Evolutionary conservation across 2,113 vertebrate genomes (phyloP).

Genomic region (Macquaria ambigua): DNA sequence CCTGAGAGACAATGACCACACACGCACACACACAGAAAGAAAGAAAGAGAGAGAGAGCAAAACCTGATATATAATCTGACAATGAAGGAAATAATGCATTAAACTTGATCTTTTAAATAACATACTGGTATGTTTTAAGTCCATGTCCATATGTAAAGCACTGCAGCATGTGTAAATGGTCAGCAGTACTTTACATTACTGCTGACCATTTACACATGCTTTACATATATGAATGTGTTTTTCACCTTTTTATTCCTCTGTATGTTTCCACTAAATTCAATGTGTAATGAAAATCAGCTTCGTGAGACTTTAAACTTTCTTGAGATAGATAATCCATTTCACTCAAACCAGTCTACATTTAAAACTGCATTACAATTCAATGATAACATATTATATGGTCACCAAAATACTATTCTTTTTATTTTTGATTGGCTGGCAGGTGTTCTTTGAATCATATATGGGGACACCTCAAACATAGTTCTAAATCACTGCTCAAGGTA

Average conservation of each 20-base stretch:
- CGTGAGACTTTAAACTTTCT: not conserved
- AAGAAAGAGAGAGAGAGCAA: not conserved
- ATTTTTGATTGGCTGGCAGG: not conserved
- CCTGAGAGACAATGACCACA: slow-evolving; percentile 21
- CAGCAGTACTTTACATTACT: not conserved
- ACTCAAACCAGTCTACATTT: not conserved
- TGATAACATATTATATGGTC: not conserved
- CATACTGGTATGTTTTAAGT: not conserved
- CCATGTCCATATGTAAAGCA: too few species aligned
- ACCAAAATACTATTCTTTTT: not conserved
- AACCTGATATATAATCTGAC: not conserved
- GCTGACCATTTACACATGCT: not conserved
- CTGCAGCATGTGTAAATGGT: too few species aligned
- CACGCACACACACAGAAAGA: not conserved
- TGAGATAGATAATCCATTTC: not conserved
- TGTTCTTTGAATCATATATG: not conserved
- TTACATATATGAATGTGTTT: not conserved
- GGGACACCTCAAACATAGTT: too few species aligned
- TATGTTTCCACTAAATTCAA: not conserved
- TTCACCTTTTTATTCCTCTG: too few species aligned
- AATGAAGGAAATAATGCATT: not conserved
- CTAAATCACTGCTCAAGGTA: too few species aligned
- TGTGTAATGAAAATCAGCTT: not conserved
- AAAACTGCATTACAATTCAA: not conserved
- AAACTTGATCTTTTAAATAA: not conserved